Base-by-base conservation (phyloP, 2,797 vertebrate species). In the Arrhamphus sclerolepis region DNA sequence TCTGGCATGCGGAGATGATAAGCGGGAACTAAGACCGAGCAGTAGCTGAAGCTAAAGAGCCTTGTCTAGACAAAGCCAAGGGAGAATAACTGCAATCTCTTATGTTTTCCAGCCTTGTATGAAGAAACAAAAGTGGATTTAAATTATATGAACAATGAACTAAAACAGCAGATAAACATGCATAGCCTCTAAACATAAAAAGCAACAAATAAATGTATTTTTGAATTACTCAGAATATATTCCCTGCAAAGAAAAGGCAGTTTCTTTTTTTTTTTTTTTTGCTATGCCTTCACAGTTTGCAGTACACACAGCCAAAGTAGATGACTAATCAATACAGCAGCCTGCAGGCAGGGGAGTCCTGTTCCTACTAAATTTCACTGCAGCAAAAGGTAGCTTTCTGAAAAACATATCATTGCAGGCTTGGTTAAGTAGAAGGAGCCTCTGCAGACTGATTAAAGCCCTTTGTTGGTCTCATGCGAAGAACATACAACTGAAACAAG, bases 311-410 rank as follows among this genome's bases (percentile, higher is more conserved):
- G 88, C 87, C 85, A 74, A 89, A 91, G 84, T 64, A 71, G 79
- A 77, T 44, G 69, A 87, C 74, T 59, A 84, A 93, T 90, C 91
- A 82, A 92, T 90, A 89, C 47, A 72, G 71, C 72, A 60, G 80
- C 78, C 82, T 79, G 77, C 76, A 77, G 85, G 74, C 79, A 78
- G 55, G 62, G 51, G 69, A 81, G 79, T 82, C 81, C 82, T 79
- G 67, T 69, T 83, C 81, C 77, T 56, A 66, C 83, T 84, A 66
- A 51, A 66, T 87, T 86, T 82, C 83, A 85, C 83, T 84, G 87
- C 89, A 90, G 87, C 78, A 91, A 80, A 90, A 80, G 77, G 39
- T 31, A 71, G 70, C 74, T 66, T 80, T 82, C 61, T 56, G 40
- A 60, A 73, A 63, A 72, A 67, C 55, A 31, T 55, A 11, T 68